These are phyloP conservation scores for Adineta ricciae DNA, from an alignment of 2,888 invertebrate genomes.

Conservation along the genomic window DNA sequence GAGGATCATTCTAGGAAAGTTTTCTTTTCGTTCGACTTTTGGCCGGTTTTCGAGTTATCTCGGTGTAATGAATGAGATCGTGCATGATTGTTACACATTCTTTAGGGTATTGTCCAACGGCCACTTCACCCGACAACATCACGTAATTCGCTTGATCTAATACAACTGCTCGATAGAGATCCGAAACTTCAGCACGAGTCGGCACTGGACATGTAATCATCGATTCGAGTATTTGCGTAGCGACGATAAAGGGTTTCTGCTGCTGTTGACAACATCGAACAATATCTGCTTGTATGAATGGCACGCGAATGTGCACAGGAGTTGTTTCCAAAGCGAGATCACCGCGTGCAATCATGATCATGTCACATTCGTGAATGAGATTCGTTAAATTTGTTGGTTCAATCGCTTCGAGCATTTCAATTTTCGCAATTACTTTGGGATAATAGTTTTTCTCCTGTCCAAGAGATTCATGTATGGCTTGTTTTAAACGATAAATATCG, in stretches of 20 bases:
- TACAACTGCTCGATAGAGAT: conserved; percentile 11
- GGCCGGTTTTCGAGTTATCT: background rate
- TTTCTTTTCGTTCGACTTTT: background rate
- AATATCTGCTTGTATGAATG: background rate
- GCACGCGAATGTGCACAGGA: background rate
- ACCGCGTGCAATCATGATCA: background rate
- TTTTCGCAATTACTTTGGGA: background rate
- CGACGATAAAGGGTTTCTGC: conserved; percentile 10
- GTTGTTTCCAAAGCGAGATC: conserved; percentile 18
- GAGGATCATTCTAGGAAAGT: background rate
- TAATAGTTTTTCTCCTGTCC: background rate
- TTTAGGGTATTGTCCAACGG: background rate
- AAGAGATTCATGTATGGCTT: background rate
- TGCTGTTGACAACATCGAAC: background rate
- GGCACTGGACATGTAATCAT: background rate
- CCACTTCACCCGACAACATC: background rate
- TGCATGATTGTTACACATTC: background rate
- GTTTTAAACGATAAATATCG: background rate
- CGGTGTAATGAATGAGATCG: background rate
- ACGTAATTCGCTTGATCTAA: background rate
- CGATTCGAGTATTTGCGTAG: background rate
- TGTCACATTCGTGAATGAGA: background rate
- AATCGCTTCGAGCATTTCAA: conserved; percentile 2
- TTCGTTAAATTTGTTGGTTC: background rate
- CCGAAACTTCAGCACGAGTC: background rate